Percentiles rank a stretch among this genome's conserved stretches.
Conservation (phyloP, 2,113 vertebrate species). For the Benitochromis conjunctus region DNA sequence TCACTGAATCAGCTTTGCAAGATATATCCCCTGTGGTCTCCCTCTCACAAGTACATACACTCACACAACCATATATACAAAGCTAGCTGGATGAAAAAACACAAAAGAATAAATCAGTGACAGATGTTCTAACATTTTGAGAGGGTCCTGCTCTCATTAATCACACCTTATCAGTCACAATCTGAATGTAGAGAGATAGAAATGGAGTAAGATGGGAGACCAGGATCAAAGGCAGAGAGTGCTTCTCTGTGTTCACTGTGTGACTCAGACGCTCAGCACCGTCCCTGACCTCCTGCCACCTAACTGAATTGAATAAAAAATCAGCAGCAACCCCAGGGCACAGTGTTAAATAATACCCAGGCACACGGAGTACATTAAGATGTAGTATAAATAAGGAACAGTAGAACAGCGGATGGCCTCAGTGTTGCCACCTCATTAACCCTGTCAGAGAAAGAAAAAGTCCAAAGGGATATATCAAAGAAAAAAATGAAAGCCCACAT, state of each 20-base stretch:
- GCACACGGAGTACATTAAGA: constrained; percentile 49
- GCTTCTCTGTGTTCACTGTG: neutral
- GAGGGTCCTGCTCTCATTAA: constrained; percentile 79
- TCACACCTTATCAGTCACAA: constrained; percentile 83
- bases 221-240: constrained; percentile 20
- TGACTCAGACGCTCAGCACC: constrained; percentile 6
- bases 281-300: constrained; percentile 36
- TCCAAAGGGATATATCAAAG: constrained; percentile 25
- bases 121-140: constrained; percentile 76
- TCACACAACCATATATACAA: neutral
- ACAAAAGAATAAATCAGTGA: constrained; percentile 85
- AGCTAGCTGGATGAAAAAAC: neutral
- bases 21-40: constrained; percentile 60
- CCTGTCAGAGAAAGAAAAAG: constrained; percentile 30
- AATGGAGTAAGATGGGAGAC: neutral
- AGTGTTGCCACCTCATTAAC: constrained; percentile 57
- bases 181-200: constrained; percentile 66
- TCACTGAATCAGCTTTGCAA: constrained; percentile 77
- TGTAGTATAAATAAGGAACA: constrained; percentile 62
- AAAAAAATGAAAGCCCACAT: neutral
- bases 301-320: constrained; percentile 45
- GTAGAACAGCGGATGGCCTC: neutral
- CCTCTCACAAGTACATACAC: neutral
- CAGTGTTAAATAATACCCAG: constrained; percentile 48
- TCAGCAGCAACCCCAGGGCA: constrained; percentile 44